Conservation (phyloP, 2,113 vertebrate species). For the Mastomys natalensis region DNA sequence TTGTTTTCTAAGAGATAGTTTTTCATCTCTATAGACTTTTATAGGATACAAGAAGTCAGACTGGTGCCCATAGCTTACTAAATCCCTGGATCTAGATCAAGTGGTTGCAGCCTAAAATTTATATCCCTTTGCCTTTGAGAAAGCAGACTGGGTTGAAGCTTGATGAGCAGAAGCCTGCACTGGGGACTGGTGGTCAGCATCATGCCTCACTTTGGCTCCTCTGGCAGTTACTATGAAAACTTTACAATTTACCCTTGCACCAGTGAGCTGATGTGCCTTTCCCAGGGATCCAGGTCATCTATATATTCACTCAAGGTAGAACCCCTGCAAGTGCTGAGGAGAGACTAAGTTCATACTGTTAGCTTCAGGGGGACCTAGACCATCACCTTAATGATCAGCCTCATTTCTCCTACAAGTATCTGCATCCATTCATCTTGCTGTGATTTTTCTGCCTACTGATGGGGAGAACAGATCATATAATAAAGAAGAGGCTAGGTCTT, state of each 20-base stretch:
- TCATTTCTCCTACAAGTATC: not conserved
- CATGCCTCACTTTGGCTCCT: accelerated
- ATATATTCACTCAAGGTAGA: not conserved
- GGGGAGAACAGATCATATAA: not conserved
- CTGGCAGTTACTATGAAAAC: not conserved
- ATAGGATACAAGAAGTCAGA: not conserved
- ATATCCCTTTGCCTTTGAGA: not conserved
- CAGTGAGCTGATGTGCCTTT: not conserved
- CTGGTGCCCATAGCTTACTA: not conserved
- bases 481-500: not conserved
- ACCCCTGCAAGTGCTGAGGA: not conserved
- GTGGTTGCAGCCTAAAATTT: not conserved
- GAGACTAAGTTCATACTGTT: not conserved
- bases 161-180: not conserved
- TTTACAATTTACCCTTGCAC: not conserved
- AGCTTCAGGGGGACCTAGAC: not conserved
- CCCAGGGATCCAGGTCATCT: not conserved
- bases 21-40: constrained; percentile 20
- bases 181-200: not conserved
- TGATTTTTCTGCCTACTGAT: not conserved
- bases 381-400: not conserved
- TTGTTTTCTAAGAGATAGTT: constrained; percentile 36
- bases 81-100: not conserved
- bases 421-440: not conserved
- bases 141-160: not conserved